These are phyloP conservation scores for Lasius platythorax DNA, from an alignment of 2,888 invertebrate species.

Conservation along the genomic window DNA sequence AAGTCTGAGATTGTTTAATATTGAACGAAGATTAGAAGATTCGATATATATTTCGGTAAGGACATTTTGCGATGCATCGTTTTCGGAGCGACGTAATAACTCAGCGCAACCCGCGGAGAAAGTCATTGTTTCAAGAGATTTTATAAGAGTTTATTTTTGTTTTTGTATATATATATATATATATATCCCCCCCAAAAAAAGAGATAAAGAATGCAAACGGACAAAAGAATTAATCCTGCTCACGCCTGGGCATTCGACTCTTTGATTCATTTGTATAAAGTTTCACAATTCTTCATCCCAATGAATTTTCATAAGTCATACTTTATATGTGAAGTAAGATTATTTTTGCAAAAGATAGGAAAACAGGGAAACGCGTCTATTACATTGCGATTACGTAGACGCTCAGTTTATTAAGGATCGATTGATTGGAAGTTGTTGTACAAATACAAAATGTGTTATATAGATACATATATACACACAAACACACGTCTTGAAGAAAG, in stretches of 20 bases:
- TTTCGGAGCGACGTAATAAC: background rate
- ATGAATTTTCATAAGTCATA: slow-evolving; percentile 1
- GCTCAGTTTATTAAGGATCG: background rate
- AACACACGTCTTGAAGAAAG: background rate
- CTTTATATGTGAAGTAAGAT: background rate
- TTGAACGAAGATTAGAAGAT: background rate
- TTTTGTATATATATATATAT: slow-evolving; percentile 72
- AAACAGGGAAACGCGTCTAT: background rate
- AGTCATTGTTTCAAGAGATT: slow-evolving; percentile 69
- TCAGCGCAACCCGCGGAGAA: slow-evolving; percentile 14
- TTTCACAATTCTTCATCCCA: slow-evolving; percentile 31
- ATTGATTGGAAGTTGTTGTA: slow-evolving; percentile 33
- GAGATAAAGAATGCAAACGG: slow-evolving; percentile 24
- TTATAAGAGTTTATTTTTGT: slow-evolving; percentile 74
- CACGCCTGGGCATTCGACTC: slow-evolving; percentile 67
- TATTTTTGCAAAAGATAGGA: background rate
- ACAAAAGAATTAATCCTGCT: slow-evolving; percentile 39
- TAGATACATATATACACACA: background rate
- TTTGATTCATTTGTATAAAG: slow-evolving; percentile 36
- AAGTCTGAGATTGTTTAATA: slow-evolving; percentile 17
- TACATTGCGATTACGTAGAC: background rate
- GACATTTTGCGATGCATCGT: slow-evolving; percentile 1
- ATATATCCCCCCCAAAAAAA: background rate
- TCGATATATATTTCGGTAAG: background rate
- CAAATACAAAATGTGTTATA: slow-evolving; percentile 41